phyloP scores from a whole-genome alignment of 2,113 vertebrate species.

The Delphinapterus leucas region DNA sequence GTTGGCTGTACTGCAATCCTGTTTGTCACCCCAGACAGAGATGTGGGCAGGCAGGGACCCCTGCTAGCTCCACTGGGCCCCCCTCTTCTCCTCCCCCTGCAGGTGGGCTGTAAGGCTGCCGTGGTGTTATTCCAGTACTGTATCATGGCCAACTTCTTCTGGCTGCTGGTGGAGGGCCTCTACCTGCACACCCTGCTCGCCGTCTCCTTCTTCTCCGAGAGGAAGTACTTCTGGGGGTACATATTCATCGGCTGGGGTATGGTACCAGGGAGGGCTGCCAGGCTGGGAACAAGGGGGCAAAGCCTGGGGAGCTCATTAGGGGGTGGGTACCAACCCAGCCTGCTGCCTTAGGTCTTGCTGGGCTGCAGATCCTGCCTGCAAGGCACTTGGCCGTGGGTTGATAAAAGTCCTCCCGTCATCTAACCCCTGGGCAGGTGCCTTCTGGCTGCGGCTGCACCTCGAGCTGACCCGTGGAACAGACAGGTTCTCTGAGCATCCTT shows the following conservation, averaged over 20 bases:
- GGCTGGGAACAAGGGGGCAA: slow-evolving; percentile 6
- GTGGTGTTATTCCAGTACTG: slow-evolving; percentile 98
- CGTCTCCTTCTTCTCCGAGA: slow-evolving; percentile 97
- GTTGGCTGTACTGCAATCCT: background rate
- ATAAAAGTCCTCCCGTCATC: background rate
- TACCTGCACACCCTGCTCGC: slow-evolving; percentile 95
- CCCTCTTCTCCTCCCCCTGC: slow-evolving; percentile 33
- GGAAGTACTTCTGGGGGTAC: slow-evolving; percentile 98
- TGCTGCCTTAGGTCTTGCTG: background rate
- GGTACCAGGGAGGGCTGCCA: slow-evolving; percentile 65
- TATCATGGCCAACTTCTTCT: slow-evolving; percentile 98
- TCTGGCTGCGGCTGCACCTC: background rate
- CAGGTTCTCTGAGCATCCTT: background rate
- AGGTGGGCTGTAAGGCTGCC: slow-evolving; percentile 94
- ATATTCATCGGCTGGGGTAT: slow-evolving; percentile 97
- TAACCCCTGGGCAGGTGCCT: background rate
- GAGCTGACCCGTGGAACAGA: background rate
- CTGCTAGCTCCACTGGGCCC: background rate
- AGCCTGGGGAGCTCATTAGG: background rate
- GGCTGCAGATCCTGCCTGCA: background rate
- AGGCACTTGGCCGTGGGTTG: background rate
- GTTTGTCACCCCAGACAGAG: background rate
- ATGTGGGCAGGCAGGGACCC: background rate
- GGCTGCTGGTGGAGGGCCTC: slow-evolving; percentile 96
- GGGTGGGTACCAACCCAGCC: background rate